Conservation (phyloP, 2,797 vertebrate species). For the Hypotaenidia philippensis region DNA sequence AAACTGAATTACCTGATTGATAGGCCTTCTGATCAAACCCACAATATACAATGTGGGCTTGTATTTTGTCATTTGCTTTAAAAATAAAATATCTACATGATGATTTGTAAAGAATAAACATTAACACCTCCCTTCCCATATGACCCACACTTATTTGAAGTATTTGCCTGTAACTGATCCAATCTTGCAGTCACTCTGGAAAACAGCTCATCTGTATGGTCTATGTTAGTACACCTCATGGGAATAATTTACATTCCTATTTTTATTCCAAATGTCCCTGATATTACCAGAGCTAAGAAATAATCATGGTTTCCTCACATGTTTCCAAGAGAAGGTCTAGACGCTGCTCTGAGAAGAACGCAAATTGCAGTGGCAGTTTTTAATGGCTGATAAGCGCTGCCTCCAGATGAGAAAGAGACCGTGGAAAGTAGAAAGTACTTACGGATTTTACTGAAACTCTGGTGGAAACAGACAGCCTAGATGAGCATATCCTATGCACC, state of each 20-base stretch:
- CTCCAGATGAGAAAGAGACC: background rate
- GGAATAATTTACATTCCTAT: background rate
- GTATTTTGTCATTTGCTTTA: conserved; percentile 5
- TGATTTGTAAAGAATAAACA: background rate
- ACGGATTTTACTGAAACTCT: background rate
- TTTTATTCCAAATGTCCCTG: background rate
- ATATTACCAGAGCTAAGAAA: background rate
- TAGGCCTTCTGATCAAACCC: conserved; percentile 34
- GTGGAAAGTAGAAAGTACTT: background rate
- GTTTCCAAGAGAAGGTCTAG: conserved; percentile 1
- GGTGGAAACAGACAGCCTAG: background rate
- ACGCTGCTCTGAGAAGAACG: background rate
- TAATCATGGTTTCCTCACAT: background rate
- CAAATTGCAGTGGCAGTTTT: background rate
- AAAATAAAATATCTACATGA: conserved; percentile 32
- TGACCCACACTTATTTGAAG: background rate
- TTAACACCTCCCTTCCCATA: conserved; percentile 4
- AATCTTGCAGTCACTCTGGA: background rate
- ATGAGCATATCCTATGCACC: background rate
- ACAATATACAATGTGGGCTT: background rate
- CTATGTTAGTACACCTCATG: background rate
- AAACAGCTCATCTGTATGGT: background rate
- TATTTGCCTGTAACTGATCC: background rate
- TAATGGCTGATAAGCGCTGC: background rate
- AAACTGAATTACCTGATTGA: conserved; percentile 54